Base-by-base conservation (phyloP, 2,888 invertebrate genomes). In the Pyrrhopygopsis socrates region DNA sequence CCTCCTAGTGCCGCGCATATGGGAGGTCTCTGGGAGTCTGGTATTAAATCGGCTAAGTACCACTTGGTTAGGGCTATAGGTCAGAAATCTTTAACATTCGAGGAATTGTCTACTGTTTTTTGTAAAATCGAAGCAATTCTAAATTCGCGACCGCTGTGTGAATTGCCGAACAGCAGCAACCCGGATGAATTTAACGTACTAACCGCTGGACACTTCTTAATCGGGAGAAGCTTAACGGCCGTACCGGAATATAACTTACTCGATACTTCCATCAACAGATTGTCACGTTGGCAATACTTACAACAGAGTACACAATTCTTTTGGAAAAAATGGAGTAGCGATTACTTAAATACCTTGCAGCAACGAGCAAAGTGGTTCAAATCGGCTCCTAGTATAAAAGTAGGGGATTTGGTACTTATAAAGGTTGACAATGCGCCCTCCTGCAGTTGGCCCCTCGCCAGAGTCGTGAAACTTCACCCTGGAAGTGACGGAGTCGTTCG, bases 151-250 rank as follows among this genome's bases (percentile, higher is more conserved):
- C 86, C 77, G 3, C 45, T 75, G 2, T 85, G 74, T 73, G 29
- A 78, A 1, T 63, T 83, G 20, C 50, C 81, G 13, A 58, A 50
- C 13, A 77, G 71, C n/a, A 41, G 78, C 18, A 78, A 83, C 63
- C 83, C 81, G 2, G 80, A 83, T 15, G 83, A 86, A 29, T 81
- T 83, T 68, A 58, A 83, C 13, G 83, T 86, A 20, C 15, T 86
- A 60, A 86, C 86, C 24, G 68, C 83, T 9, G 86, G 82, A 22
- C 83, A 83, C n/a, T 84, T 87, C 73, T 22, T 84, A n/a, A 67
- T 79, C 9, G 84, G 84, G 1, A 58, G 74, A 30, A 71, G 73
- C 63, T 34, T 84, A 29, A 13, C 50, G 15, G 70, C 81, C 30
- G 79, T 77, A 15, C 84, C 84, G 4, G 80, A 83, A 58, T 71